Base-by-base conservation (phyloP, 2,888 invertebrate species). In the Pogonocherus hispidulus region DNA sequence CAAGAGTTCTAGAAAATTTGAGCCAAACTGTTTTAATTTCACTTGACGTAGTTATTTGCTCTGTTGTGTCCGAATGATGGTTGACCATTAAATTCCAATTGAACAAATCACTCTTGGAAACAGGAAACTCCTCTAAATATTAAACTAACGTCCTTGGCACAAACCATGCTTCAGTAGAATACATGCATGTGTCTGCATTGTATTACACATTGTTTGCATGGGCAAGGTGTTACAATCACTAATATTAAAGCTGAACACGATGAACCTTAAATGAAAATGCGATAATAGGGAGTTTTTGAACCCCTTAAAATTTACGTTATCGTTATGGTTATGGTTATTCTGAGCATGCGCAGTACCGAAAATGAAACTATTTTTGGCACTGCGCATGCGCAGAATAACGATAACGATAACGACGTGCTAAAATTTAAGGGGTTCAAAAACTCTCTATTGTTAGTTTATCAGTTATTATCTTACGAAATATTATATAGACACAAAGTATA, bases 61-160 rank as follows among this genome's bases (percentile, higher is more conserved):
- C 76, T 70, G 72, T 65, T 71, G 76, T 69, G 64, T 71, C 66
- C 63, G 71, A 74, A 77, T 77, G 74, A 77, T 77, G 70, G 66
- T 71, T 70, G 70, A 71, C 72, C 75, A 78, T 79, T 78, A 78
- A 76, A 72, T 76, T 74, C 72, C 76, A 78, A 78, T 78, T 77
- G 78, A 74, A 78, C 78, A 78, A 78, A 76, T 79, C 76, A 73
- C 72, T 74, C 72, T 69, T 76, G 66, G 67, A 71, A 74, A 66
- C 77, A 74, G 76, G 78, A 77, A 78, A 75, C 75, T 70, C 56
- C 60, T 70, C 67, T 65, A 66, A 54, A 63, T 57, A 44, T 20
- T 56, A 41, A 56, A 56, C 19, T 56, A 56, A 56, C 41, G 55
- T 56, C 55, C 55, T 56, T 56, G 55, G 20, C 37, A n/a, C 41